Percentiles rank a stretch among this genome's conserved stretches.
These are phyloP conservation scores for Mungos mungo DNA, from an alignment of 2,113 vertebrate species.

Conservation along the genomic window DNA sequence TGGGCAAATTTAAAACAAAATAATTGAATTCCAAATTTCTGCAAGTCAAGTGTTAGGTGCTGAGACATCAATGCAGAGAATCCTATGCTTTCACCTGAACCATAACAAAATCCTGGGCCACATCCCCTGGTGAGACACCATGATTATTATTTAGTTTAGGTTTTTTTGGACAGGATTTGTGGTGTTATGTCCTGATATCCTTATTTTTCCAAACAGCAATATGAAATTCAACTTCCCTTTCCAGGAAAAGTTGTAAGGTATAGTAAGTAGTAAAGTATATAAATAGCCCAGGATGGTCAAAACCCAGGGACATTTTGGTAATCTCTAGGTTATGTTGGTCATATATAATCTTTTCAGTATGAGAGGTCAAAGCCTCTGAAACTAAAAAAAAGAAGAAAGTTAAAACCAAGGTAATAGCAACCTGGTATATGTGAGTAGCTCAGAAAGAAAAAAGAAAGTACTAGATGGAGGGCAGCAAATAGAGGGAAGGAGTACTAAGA, in stretches of 20 bases:
- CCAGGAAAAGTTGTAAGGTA: not conserved
- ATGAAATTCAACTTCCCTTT: not conserved
- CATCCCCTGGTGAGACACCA: not conserved
- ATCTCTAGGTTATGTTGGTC: not conserved
- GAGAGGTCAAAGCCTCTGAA: not conserved
- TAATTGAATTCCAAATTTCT: not conserved
- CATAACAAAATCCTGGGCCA: not conserved
- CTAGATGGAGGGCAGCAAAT: not conserved
- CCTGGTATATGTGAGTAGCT: not conserved
- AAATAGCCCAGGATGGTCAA: not conserved
- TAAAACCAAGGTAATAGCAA: not conserved
- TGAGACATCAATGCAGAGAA: not conserved
- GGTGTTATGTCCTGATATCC: not conserved
- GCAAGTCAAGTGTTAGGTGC: not conserved
- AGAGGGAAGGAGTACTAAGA: not conserved
- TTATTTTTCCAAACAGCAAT: not conserved
- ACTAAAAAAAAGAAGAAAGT: not conserved
- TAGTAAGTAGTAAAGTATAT: not conserved
- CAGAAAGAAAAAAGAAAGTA: not conserved
- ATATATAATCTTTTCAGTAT: not conserved
- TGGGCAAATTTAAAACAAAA: constrained; percentile 34
- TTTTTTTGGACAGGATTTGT: not conserved
- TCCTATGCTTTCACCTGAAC: not conserved
- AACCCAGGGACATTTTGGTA: not conserved
- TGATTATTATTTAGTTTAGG: not conserved